Conservation (phyloP, 1,140 invertebrate species). For the Ruditapes philippinarum region DNA sequence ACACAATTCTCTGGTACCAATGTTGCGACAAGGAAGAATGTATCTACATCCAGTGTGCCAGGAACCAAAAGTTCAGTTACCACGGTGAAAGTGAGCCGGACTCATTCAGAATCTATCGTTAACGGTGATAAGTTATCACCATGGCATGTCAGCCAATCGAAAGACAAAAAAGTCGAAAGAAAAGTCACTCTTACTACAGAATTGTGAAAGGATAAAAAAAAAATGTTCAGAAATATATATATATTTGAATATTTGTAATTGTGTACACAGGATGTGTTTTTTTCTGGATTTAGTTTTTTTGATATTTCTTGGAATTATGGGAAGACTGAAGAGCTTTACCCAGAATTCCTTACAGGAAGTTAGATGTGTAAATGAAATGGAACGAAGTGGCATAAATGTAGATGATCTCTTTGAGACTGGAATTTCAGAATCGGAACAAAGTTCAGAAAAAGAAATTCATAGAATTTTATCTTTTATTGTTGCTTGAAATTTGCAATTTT, state of each 20-base stretch:
- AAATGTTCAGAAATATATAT: no score
- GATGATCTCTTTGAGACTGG: not conserved
- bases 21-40: constrained; percentile 48
- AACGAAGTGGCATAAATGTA: not conserved
- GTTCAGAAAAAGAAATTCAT: no score
- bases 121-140: constrained; percentile 62
- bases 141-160: constrained; percentile 57
- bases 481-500: not conserved
- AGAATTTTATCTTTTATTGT: no score
- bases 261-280: not conserved
- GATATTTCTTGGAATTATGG: not conserved
- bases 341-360: not conserved
- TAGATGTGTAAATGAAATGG: not conserved
- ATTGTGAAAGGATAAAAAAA: constrained; percentile 30
- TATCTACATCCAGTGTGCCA: constrained; percentile 64
- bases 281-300: not conserved
- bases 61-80: constrained; percentile 48
- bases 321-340: no score
- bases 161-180: constrained; percentile 53
- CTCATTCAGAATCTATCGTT: constrained; percentile 60
- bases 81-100: constrained; percentile 49
- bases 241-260: no score
- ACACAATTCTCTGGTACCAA: constrained; percentile 38
- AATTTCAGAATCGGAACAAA: not conserved
- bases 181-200: constrained; percentile 58